These are phyloP conservation scores for Neoascia interrupta DNA, from an alignment of 2,888 invertebrate genomes.

Conservation along the genomic window DNA sequence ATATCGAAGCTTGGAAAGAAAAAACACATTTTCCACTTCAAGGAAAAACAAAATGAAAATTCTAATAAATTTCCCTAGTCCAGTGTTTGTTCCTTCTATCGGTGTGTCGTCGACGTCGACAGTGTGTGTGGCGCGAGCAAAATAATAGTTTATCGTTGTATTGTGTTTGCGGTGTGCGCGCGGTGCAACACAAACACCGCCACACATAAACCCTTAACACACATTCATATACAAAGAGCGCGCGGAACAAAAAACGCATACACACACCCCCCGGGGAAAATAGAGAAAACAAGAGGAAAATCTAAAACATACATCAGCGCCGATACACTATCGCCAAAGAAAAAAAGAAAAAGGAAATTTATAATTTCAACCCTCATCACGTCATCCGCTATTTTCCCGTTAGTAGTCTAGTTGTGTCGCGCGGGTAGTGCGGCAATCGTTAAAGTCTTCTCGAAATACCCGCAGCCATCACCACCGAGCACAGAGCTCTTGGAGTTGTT, in stretches of 20 bases:
- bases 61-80: slow-evolving; percentile 49
- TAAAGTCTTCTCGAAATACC: too few relatives aligned
- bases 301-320: slow-evolving; percentile 51
- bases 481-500: slow-evolving; percentile 17
- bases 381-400: slow-evolving; percentile 67
- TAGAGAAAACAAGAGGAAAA: slow-evolving; percentile 50
- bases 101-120: neutral
- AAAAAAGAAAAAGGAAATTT: slow-evolving; percentile 53
- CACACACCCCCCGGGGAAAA: slow-evolving; percentile 43
- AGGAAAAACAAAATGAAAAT: slow-evolving; percentile 47
- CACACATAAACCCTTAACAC: neutral
- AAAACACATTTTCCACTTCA: slow-evolving; percentile 9
- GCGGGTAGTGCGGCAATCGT: slow-evolving; percentile 64
- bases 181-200: slow-evolving; percentile 31
- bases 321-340: slow-evolving; percentile 30
- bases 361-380: slow-evolving; percentile 70
- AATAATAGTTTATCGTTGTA: slow-evolving; percentile 40
- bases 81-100: slow-evolving; percentile 54
- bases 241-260: slow-evolving; percentile 24
- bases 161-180: slow-evolving; percentile 22
- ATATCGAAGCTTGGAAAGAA: neutral
- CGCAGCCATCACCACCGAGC: slow-evolving; percentile 55
- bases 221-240: slow-evolving; percentile 10
- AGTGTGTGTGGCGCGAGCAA: slow-evolving; percentile 38
- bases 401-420: slow-evolving; percentile 66